phyloP scores from a whole-genome alignment of 2,797 vertebrate genomes.

The Pangasius krempfi region DNA sequence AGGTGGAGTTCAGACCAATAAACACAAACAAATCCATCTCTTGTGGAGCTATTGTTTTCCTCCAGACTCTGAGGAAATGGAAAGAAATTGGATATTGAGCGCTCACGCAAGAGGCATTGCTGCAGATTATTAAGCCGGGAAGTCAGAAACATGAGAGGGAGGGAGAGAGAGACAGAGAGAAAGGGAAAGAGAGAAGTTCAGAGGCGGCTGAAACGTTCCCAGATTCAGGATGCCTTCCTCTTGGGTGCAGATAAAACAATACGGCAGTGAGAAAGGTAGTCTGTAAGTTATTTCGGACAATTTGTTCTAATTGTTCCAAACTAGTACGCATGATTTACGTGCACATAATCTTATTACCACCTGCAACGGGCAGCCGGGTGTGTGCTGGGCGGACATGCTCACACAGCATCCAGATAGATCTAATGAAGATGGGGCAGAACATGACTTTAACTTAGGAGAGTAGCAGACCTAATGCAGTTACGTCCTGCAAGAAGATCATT shows the following conservation, averaged over 20 bases:
- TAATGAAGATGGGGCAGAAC: constrained; percentile 19
- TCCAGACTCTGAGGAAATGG: constrained; percentile 60
- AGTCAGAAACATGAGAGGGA: constrained; percentile 16
- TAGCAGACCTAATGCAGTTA: constrained; percentile 4
- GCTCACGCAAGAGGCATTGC: constrained; percentile 59
- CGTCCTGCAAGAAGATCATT: neutral
- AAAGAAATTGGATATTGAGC: constrained; percentile 62
- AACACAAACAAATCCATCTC: constrained; percentile 62
- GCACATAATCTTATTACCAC: constrained; percentile 12
- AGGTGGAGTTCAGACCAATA: constrained; percentile 45
- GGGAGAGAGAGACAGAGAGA: neutral
- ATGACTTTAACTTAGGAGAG: neutral
- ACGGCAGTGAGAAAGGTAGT: constrained; percentile 20
- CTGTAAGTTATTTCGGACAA: constrained; percentile 27
- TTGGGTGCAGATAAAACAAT: constrained; percentile 47
- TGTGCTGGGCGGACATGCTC: neutral
- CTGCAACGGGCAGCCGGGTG: neutral
- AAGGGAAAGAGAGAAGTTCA: constrained; percentile 12
- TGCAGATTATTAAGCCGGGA: constrained; percentile 62
- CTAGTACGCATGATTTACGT: neutral
- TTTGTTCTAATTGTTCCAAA: constrained; percentile 19
- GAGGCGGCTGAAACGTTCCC: constrained; percentile 34
- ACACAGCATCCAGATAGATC: constrained; percentile 4
- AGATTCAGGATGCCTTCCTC: constrained; percentile 51
- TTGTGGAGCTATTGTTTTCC: constrained; percentile 60